Evolutionary conservation across 2,888 invertebrate species (phyloP), one percentile per base, ranked within the genome.

Genomic region (Anorthoa munda): DNA sequence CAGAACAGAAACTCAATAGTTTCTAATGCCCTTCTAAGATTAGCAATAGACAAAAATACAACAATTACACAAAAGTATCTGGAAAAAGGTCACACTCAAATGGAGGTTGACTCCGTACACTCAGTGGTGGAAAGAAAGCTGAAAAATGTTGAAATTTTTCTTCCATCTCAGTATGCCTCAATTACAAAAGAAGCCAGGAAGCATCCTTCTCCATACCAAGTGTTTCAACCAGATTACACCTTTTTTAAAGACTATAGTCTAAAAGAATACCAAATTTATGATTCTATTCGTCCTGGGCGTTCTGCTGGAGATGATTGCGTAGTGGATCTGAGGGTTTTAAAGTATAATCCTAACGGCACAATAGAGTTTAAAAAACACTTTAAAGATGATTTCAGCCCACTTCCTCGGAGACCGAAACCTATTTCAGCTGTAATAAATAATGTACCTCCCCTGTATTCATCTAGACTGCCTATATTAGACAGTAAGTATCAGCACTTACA

Each of bases 251-350:
- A 53, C 53, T 53, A 21, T 12, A 21, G 21, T 53, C 21, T 21
- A 21, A 53, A 53, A 21, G 13, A 53, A 11, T 12, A 23, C 53
- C 21, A 12, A 12, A 53, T 53, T 13, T 53, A 53, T 53, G 53
- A 56, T 13, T 56, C 56, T 4, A 56, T 56, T 26, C 26, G 56
- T 26, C 56, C 56, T 56, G 56, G 56, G 26, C 56, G 56, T 56
- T 61, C 81, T 84, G 76, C 51, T 18, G 84, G 81, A 56, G 72
- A 70, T 18, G 82, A 81, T 64, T 90, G 90, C 0, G 90, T 92
- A 2, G 48, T 48, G 48, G 48, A 48, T 48, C 48, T 48, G 9
- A 92, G 94, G 77, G 26, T 26, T 26, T 26, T 26, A 26, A 26
- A 26, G 26, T 26, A 26, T 26, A 26, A 26, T 26, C 26, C 26